A percentile compares a stretch with the other conserved stretches of the same genome.
Conservation (phyloP, 2,113 vertebrate species). For the Geococcyx californianus region DNA sequence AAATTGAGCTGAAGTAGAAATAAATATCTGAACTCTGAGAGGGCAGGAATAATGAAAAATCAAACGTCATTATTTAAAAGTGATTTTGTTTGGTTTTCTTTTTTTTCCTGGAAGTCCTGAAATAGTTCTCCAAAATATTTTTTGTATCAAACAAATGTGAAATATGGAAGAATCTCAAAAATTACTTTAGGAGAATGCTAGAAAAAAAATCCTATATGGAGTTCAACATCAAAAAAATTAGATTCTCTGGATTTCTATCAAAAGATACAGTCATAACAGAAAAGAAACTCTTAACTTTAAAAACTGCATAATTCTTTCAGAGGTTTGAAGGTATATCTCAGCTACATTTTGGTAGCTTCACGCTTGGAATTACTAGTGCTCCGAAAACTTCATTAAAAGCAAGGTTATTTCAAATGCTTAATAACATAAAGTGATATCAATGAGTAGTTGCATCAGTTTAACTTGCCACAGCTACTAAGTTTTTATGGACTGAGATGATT, state of each 20-base stretch:
- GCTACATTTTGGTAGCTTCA: background rate
- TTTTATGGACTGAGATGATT: background rate
- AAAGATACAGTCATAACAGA: background rate
- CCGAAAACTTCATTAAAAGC: background rate
- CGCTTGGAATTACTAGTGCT: background rate
- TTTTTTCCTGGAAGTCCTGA: background rate
- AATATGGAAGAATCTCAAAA: background rate
- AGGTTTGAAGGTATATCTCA: background rate
- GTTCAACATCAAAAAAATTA: background rate
- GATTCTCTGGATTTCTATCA: background rate
- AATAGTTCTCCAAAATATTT: background rate
- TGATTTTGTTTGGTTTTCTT: background rate
- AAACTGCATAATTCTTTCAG: background rate
- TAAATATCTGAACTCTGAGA: background rate
- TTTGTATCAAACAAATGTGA: background rate
- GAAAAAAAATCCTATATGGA: background rate
- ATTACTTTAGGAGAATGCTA: background rate
- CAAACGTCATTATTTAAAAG: background rate
- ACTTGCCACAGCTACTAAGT: background rate
- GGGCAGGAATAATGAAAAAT: background rate
- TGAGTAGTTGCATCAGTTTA: background rate
- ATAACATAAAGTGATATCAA: background rate
- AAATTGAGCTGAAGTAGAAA: background rate
- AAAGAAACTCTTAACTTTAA: background rate
- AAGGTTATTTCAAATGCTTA: background rate